Evolutionary conservation across 2,113 vertebrate genomes (phyloP).

Genomic region (Lichenostomus cassidix): DNA sequence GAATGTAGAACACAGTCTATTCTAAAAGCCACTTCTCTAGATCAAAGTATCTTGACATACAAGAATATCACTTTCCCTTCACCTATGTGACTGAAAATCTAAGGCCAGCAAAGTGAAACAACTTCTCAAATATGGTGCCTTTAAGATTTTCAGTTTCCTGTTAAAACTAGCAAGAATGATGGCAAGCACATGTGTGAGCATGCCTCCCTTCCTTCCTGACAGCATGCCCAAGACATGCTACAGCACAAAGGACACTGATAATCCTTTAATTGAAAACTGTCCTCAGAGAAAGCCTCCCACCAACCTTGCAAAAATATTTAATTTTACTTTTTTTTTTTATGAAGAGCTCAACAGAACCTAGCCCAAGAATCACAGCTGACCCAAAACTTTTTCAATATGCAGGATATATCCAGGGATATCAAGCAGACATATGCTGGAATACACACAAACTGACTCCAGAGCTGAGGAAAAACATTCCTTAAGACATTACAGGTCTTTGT

Average conservation of each 20-base stretch:
- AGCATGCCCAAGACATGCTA: background rate
- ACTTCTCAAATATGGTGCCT: background rate
- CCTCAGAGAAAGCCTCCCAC: background rate
- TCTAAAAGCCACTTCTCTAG: background rate
- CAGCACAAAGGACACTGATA: background rate
- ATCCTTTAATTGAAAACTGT: background rate
- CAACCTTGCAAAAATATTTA: background rate
- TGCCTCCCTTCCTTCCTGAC: background rate
- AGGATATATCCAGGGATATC: background rate
- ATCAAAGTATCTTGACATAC: background rate
- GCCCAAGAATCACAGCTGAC: background rate
- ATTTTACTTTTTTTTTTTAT: background rate
- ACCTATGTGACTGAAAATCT: background rate
- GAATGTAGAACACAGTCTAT: background rate
- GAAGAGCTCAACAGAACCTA: background rate
- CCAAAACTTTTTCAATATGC: background rate
- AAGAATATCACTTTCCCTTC: background rate
- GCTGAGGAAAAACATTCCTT: background rate
- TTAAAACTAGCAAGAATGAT: background rate
- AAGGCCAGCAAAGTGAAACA: background rate
- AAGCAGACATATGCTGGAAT: background rate
- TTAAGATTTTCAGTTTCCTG: background rate
- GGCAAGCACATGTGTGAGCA: rapidly evolving
- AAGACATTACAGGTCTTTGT: background rate
- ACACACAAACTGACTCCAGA: background rate